Percentiles rank a stretch among this genome's conserved stretches.
Conservation (phyloP, 2,113 vertebrate genomes). For the Chaetops frenatus region DNA sequence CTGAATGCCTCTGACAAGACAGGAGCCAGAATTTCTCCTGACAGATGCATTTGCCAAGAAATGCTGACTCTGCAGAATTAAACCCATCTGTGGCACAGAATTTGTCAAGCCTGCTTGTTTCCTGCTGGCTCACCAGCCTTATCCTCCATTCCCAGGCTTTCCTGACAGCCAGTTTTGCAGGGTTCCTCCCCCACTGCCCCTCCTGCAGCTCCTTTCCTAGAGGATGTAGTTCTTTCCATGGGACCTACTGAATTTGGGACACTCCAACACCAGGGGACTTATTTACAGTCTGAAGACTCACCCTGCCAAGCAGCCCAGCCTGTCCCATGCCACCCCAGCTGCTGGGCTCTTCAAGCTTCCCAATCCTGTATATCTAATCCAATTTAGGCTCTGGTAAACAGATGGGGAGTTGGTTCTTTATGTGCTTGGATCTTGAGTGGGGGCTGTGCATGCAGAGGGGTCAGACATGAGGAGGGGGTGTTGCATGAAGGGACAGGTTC, state of each 20-base stretch:
- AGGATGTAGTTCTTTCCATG: not conserved
- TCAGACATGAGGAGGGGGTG: not conserved
- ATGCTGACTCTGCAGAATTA: conserved; percentile 17
- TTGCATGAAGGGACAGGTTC: not conserved
- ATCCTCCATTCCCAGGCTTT: not conserved
- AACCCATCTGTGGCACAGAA: not conserved
- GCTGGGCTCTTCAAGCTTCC: not conserved
- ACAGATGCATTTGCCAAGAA: not conserved
- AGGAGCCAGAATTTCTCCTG: conserved; percentile 21
- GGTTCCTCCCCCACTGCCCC: not conserved
- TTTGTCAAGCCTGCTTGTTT: conserved; percentile 18
- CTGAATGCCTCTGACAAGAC: not conserved
- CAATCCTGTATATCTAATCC: not conserved
- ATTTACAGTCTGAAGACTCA: not conserved
- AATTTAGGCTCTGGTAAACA: not conserved
- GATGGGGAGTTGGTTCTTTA: not conserved
- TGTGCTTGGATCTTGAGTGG: not conserved
- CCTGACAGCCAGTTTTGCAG: not conserved
- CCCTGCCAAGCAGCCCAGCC: not conserved
- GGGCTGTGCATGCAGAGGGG: not conserved
- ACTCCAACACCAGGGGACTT: not conserved
- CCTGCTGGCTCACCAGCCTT: not conserved
- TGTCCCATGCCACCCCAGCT: not conserved
- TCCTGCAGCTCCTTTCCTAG: not conserved
- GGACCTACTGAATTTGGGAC: not conserved